phyloP scores from a whole-genome alignment of 2,113 vertebrate species.

The Etia nguti region DNA sequence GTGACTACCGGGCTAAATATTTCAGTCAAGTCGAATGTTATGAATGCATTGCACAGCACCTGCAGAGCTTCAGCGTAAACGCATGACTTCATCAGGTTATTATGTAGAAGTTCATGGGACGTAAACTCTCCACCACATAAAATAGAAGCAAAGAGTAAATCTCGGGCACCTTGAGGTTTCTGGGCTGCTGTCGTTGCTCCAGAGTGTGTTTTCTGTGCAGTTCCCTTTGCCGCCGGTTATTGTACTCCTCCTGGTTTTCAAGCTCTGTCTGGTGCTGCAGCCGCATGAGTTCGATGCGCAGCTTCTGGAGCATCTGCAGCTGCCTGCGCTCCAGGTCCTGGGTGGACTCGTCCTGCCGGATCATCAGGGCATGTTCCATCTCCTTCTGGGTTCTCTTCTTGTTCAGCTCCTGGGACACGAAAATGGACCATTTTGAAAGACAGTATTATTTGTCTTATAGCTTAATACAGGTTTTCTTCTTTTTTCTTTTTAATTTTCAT shows the following conservation, averaged over 20 bases:
- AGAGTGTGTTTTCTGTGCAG: conserved; percentile 96
- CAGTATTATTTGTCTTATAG: background rate
- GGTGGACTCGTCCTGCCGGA: conserved; percentile 96
- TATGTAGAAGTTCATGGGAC: background rate
- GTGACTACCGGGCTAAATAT: background rate
- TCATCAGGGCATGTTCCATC: conserved; percentile 98
- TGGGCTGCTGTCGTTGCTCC: conserved; percentile 98
- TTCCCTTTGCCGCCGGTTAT: conserved; percentile 89
- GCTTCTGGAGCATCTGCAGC: conserved; percentile 93
- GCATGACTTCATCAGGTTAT: background rate
- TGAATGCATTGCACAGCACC: background rate
- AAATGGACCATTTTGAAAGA: background rate
- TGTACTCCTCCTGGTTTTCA: conserved; percentile 98
- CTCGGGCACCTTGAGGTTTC: conserved; percentile 90
- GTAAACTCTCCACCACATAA: background rate
- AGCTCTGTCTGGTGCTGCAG: conserved; percentile 98
- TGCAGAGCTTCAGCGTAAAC: background rate
- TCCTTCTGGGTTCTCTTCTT: conserved; percentile 98
- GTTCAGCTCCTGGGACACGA: conserved; percentile 83
- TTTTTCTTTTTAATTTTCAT: background rate
- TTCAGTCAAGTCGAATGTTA: background rate
- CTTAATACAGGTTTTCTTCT: background rate
- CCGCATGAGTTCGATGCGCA: conserved; percentile 93
- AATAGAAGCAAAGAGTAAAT: background rate
- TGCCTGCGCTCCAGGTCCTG: conserved; percentile 94